These are phyloP conservation scores for Teleiodes luculella DNA, from an alignment of 2,888 invertebrate genomes.

Conservation along the genomic window DNA sequence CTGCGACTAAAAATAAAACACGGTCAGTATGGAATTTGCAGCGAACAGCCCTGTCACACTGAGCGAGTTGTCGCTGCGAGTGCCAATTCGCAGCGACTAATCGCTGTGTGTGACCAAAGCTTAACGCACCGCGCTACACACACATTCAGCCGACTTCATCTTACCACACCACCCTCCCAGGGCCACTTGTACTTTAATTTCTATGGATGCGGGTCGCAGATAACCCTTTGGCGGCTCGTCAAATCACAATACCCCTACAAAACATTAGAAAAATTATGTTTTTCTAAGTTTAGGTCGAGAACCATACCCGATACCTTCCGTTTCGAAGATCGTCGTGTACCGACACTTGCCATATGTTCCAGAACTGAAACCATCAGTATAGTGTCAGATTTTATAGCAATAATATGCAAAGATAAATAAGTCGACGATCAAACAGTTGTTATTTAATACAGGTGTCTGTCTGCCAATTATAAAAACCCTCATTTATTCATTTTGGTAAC, in stretches of 20 bases:
- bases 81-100: too few species aligned
- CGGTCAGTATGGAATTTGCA: too few species aligned
- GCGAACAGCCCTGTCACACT: too few species aligned
- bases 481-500: background rate
- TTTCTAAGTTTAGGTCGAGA: background rate
- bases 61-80: too few species aligned
- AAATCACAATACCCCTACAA: background rate
- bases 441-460: background rate
- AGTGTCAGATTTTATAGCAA: background rate
- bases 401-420: background rate
- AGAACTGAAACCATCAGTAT: conserved; percentile 4
- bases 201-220: background rate
- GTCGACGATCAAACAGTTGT: conserved; percentile 1
- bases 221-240: background rate
- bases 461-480: background rate
- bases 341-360: background rate
- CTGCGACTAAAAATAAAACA: too few species aligned
- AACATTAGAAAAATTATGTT: background rate
- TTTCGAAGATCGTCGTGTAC: background rate
- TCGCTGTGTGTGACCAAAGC: too few species aligned
- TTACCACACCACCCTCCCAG: background rate
- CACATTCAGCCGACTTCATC: background rate
- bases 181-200: too few species aligned
- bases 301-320: background rate
- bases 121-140: background rate